Conservation (phyloP, 2,797 vertebrate species). For the Corythornis leucogaster region DNA sequence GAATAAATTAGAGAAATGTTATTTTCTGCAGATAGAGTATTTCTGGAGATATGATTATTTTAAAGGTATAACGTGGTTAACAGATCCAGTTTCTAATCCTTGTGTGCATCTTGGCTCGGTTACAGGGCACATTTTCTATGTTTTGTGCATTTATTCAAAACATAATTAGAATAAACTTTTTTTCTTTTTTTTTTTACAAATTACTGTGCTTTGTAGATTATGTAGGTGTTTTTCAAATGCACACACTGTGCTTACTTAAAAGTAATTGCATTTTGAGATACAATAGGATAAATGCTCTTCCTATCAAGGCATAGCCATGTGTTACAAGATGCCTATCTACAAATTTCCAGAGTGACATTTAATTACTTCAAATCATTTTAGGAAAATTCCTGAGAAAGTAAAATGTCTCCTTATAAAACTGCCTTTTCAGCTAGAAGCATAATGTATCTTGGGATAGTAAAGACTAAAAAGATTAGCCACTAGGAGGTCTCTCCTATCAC, state of each 20-base stretch:
- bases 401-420: background rate
- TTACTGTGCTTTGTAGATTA: background rate
- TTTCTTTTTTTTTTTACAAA: background rate
- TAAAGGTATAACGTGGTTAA: background rate
- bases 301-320: background rate
- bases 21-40: background rate
- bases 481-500: background rate
- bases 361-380: background rate
- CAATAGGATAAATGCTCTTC: background rate
- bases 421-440: background rate
- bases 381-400: background rate
- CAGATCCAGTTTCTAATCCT: background rate
- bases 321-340: background rate
- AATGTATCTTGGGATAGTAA: background rate
- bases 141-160: background rate
- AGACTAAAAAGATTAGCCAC: background rate
- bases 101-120: background rate
- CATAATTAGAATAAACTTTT: background rate
- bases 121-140: background rate
- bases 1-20: background rate
- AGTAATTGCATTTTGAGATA: background rate
- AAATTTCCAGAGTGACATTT: background rate
- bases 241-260: background rate
- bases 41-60: background rate
- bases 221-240: constrained; percentile 14